A percentile compares a stretch with the other conserved stretches of the same genome.
Evolutionary conservation across 2,113 vertebrate species (phyloP).

Genomic region (Malaclemys terrapin): DNA sequence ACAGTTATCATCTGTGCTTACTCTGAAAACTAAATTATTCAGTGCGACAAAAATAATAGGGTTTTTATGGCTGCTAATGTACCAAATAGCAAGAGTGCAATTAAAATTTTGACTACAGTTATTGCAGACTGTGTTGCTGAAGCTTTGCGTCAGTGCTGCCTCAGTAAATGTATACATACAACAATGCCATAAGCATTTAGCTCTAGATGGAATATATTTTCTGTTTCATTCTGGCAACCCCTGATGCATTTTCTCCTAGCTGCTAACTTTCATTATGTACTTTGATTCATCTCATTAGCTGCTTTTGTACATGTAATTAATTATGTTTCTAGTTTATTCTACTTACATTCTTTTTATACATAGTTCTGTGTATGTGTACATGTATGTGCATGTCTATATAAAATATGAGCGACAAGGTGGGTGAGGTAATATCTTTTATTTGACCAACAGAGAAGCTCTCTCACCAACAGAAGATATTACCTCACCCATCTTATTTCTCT

Average conservation of each 20-base stretch:
- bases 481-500: neutral
- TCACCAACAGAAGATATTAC: neutral
- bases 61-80: neutral
- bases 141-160: neutral
- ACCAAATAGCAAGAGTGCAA: neutral
- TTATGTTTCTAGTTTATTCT: constrained; percentile 31
- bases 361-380: neutral
- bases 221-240: neutral
- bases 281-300: neutral
- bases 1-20: neutral
- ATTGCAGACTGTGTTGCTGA: neutral
- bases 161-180: neutral
- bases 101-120: neutral
- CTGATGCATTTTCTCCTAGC: neutral
- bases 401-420: neutral
- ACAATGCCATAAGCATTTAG: neutral
- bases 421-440: neutral
- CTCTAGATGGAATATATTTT: neutral
- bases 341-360: neutral
- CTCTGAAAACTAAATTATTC: neutral
- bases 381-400: neutral
- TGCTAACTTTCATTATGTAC: constrained; percentile 31
- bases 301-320: neutral
- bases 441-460: neutral
- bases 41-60: neutral